Percentiles rank a stretch among this genome's conserved stretches.
Evolutionary conservation across 2,888 invertebrate genomes (phyloP).

Genomic region (Stegophylla sp.): DNA sequence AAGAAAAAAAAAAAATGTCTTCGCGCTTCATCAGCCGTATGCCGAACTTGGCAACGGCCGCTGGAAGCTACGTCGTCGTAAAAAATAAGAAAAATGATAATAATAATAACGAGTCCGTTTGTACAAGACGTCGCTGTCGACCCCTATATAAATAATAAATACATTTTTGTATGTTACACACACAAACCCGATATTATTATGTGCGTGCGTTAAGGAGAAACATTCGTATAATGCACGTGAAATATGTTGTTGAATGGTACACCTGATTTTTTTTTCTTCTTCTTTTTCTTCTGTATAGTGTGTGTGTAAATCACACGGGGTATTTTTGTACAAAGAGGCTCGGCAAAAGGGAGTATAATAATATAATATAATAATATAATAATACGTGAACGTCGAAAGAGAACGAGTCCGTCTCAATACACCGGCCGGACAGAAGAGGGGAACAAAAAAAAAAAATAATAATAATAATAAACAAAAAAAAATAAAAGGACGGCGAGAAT

Average conservation of each 20-base stretch:
- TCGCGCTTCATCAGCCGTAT: not conserved
- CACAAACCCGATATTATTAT: not conserved
- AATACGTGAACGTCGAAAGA: not conserved
- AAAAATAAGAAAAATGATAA: not conserved
- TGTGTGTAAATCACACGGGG: constrained; percentile 15
- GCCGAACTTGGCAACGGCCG: not conserved
- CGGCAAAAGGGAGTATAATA: constrained; percentile 7
- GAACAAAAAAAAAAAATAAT: constrained; percentile 9
- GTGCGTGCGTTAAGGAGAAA: constrained; percentile 2
- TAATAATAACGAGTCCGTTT: not conserved
- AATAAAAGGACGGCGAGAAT: constrained; percentile 26
- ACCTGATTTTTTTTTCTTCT: constrained; percentile 44
- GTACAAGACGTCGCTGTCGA: not conserved
- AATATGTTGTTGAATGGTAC: constrained; percentile 27
- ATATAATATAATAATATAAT: not conserved
- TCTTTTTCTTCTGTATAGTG: not conserved
- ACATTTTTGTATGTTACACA: no score
- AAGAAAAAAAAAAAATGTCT: not conserved
- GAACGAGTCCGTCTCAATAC: constrained; percentile 6
- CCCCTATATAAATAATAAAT: no score
- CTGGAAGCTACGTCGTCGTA: not conserved
- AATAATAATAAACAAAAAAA: constrained; percentile 16
- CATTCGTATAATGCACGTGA: not conserved
- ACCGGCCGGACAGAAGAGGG: constrained; percentile 8
- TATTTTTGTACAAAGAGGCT: constrained; percentile 17